Conservation (phyloP, 92 coral and sea anemone genomes). For the Galaxea fascicularis region DNA sequence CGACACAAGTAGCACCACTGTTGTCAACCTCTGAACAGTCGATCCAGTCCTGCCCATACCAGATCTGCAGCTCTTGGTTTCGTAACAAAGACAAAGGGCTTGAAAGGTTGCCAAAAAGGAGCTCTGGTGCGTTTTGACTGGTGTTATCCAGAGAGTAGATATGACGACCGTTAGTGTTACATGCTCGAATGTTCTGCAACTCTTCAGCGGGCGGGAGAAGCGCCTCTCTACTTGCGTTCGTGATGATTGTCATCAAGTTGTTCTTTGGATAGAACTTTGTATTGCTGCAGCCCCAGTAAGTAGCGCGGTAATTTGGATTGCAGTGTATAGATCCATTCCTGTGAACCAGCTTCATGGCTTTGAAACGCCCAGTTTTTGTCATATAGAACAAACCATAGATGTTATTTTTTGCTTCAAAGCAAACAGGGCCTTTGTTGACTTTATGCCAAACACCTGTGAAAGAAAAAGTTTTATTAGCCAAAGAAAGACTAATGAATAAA, state of each 20-base stretch:
- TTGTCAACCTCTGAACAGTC: neutral
- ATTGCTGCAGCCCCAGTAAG: neutral
- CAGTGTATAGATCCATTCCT: neutral
- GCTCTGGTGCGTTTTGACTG: too few relatives aligned
- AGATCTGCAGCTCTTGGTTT: neutral
- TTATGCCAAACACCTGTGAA: too few relatives aligned
- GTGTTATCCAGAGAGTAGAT: neutral
- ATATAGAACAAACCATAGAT: neutral
- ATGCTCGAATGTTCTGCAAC: too few relatives aligned
- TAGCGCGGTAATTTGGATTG: too few relatives aligned
- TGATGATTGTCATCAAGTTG: neutral
- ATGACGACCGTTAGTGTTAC: neutral
- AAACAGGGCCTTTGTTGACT: too few relatives aligned
- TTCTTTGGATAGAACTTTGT: neutral
- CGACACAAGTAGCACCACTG: too few relatives aligned
- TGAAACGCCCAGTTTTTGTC: neutral
- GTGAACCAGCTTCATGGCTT: neutral
- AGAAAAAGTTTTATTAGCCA: too few relatives aligned
- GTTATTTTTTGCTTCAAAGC: neutral
- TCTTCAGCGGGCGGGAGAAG: neutral
- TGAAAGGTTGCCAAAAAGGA: neutral
- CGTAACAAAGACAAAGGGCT: neutral
- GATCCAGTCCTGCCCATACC: neutral
- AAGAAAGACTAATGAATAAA: too few relatives aligned
- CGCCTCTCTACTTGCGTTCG: neutral